phyloP scores from a whole-genome alignment of 1,140 invertebrate genomes.

The Drosophila quadrilineata region DNA sequence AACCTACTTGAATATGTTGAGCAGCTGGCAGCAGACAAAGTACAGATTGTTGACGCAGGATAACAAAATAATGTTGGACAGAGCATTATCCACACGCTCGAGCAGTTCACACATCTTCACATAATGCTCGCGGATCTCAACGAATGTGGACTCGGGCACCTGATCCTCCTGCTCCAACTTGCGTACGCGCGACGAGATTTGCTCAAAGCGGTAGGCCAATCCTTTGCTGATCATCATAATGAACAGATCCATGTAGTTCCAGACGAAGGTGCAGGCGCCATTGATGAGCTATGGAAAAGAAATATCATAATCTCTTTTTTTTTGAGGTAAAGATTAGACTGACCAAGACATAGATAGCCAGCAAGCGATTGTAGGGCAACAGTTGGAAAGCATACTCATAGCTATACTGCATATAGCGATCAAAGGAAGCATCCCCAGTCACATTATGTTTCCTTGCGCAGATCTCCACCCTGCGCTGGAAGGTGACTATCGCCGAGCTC shows the following conservation, averaged over 20 bases:
- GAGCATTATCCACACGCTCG: conserved; percentile 82
- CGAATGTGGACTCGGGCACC: conserved; percentile 83
- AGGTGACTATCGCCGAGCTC: conserved; percentile 41
- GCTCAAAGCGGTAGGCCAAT: conserved; percentile 84
- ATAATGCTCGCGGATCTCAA: conserved; percentile 84
- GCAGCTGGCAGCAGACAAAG: conserved; percentile 87
- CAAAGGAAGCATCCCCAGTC: conserved; percentile 32
- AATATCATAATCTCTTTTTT: background rate
- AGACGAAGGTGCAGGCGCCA: conserved; percentile 83
- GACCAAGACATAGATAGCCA: conserved; percentile 48
- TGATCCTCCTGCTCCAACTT: conserved; percentile 78
- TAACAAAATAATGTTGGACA: conserved; percentile 85
- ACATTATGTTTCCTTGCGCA: conserved; percentile 35
- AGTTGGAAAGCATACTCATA: conserved; percentile 66
- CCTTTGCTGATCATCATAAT: conserved; percentile 85
- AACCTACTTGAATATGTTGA: conserved; percentile 86
- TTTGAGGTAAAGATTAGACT: background rate
- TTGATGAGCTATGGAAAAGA: conserved; percentile 45
- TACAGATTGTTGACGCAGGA: conserved; percentile 88
- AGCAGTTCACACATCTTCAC: conserved; percentile 84
- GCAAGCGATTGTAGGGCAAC: conserved; percentile 43
- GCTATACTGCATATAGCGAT: conserved; percentile 45
- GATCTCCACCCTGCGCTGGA: conserved; percentile 18
- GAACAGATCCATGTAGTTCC: conserved; percentile 87
- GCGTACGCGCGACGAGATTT: conserved; percentile 82